phyloP scores from a whole-genome alignment of 2,113 vertebrate genomes.

The Tonatia bakeri region DNA sequence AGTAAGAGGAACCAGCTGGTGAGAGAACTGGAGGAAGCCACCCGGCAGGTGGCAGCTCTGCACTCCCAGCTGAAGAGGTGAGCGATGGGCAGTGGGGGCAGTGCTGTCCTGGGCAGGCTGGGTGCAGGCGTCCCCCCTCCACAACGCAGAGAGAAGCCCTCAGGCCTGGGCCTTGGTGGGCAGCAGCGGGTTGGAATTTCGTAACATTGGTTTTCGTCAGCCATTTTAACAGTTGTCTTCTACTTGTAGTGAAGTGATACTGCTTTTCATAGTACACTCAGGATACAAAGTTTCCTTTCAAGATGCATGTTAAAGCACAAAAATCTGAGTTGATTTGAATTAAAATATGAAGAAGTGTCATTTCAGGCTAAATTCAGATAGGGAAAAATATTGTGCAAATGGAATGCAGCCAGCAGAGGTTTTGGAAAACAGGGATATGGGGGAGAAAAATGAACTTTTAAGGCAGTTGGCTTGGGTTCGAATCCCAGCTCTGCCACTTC shows the following conservation, averaged over 20 bases:
- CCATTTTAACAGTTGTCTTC: background rate
- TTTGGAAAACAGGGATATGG: background rate
- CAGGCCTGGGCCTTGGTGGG: background rate
- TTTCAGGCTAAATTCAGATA: background rate
- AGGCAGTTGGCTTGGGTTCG: background rate
- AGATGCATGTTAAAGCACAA: background rate
- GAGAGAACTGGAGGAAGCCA: slow-evolving; percentile 93
- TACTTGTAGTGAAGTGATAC: background rate
- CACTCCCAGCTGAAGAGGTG: slow-evolving; percentile 95
- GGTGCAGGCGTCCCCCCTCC: background rate
- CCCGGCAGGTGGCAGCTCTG: slow-evolving; percentile 86
- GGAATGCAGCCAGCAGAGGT: background rate
- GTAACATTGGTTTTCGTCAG: background rate
- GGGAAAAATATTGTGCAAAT: background rate
- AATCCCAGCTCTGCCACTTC: background rate
- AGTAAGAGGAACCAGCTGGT: slow-evolving; percentile 94
- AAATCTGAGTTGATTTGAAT: background rate
- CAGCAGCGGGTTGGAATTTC: background rate
- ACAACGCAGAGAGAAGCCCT: background rate
- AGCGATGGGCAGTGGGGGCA: background rate
- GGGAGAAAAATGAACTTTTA: background rate
- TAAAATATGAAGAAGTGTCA: background rate
- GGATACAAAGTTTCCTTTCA: background rate
- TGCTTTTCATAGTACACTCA: background rate
- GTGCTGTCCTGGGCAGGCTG: background rate